Percentiles rank a stretch among this genome's conserved stretches.
These are phyloP conservation scores for Neodiprion lecontei DNA, from an alignment of 1,140 invertebrate species.

Conservation along the genomic window DNA sequence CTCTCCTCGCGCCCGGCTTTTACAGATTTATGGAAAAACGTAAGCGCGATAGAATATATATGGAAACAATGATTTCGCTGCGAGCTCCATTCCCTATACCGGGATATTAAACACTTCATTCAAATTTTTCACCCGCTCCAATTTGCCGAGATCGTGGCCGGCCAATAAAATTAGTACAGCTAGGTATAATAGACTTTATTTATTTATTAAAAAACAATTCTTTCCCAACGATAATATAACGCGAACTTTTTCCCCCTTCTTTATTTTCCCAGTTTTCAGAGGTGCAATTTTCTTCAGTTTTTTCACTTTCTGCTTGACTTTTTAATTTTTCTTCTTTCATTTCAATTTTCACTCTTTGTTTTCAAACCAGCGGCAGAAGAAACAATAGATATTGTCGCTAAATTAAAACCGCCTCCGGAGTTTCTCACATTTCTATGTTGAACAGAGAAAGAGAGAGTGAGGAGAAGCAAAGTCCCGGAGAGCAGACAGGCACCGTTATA, in stretches of 20 bases:
- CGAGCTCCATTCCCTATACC: not conserved
- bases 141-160: not conserved
- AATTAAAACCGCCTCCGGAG: slow-evolving; percentile 62
- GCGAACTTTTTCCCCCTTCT: not conserved
- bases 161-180: not conserved
- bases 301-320: slow-evolving; percentile 7
- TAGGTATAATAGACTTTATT: not conserved
- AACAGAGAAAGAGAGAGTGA: slow-evolving; percentile 32
- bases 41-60: not conserved
- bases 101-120: not conserved
- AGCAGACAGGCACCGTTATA: not conserved
- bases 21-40: not conserved
- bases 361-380: slow-evolving; percentile 36
- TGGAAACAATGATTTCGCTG: too few relatives aligned
- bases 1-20: too few relatives aligned
- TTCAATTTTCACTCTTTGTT: slow-evolving; percentile 44
- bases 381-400: slow-evolving; percentile 61
- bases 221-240: not conserved
- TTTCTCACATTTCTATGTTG: slow-evolving; percentile 58
- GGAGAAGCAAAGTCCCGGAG: slow-evolving; percentile 15
- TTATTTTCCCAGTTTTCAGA: slow-evolving; percentile 4
- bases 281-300: slow-evolving; percentile 16
- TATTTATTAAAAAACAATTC: not conserved
- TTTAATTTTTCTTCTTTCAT: slow-evolving; percentile 19
- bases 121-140: not conserved